Percentiles rank a stretch among this genome's conserved stretches.
Evolutionary conservation across 2,113 vertebrate species (phyloP).

Genomic region (Chitala chitala): DNA sequence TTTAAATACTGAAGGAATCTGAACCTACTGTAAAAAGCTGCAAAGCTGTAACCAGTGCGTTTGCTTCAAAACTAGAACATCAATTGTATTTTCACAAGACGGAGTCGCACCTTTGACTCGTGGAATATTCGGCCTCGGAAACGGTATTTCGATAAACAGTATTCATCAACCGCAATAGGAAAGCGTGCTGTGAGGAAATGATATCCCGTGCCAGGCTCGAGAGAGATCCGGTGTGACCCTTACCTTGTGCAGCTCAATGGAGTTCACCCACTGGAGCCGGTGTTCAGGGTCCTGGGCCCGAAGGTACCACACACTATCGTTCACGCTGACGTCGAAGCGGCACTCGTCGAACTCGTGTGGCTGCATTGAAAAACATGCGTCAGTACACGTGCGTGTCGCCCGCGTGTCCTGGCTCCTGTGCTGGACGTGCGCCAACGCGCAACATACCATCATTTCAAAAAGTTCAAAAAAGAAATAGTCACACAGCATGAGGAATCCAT

Average conservation of each 20-base stretch:
- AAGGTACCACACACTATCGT: slow-evolving; percentile 96
- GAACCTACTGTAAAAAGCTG: too few relatives aligned
- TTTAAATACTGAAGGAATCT: too few relatives aligned
- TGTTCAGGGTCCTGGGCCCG: slow-evolving; percentile 89
- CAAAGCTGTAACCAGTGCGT: too few relatives aligned
- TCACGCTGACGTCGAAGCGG: slow-evolving; percentile 95
- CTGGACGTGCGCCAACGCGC: background rate
- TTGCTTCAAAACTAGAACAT: too few relatives aligned
- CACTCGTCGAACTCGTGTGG: slow-evolving; percentile 98
- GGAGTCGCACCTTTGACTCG: too few relatives aligned
- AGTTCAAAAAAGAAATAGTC: too few relatives aligned
- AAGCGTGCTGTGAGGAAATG: background rate
- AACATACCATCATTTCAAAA: background rate
- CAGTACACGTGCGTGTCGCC: too few relatives aligned
- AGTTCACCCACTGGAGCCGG: slow-evolving; percentile 89
- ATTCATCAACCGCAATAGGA: too few relatives aligned
- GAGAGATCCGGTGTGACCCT: slow-evolving; percentile 20
- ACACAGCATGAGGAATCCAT: too few relatives aligned
- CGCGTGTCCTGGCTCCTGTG: background rate
- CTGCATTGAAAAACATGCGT: slow-evolving; percentile 49
- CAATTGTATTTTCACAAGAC: too few relatives aligned
- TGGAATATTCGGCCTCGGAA: too few relatives aligned
- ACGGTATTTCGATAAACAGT: too few relatives aligned
- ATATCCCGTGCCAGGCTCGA: background rate
- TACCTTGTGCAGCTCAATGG: slow-evolving; percentile 95